Conservation (phyloP, 2,888 invertebrate genomes). For the Cephus spinipes region DNA sequence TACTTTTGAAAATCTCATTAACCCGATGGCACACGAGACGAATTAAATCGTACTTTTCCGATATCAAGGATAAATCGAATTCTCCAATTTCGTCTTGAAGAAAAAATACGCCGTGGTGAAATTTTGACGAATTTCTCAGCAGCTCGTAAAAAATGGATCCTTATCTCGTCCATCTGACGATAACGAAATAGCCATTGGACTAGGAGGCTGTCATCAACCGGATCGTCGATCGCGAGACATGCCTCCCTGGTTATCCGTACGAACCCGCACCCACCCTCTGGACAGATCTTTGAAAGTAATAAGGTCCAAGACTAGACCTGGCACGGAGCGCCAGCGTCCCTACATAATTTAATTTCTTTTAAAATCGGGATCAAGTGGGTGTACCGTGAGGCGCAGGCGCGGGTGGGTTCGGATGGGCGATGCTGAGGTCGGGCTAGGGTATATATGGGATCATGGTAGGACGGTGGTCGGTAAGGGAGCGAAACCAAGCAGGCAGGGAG, state of each 20-base stretch:
- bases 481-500: conserved; percentile 30
- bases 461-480: conserved; percentile 22
- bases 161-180: neutral
- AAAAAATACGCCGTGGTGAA: neutral
- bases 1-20: neutral
- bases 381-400: conserved; percentile 47
- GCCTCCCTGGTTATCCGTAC: neutral
- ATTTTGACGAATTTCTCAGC: neutral
- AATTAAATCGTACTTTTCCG: neutral
- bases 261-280: neutral
- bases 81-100: too few relatives aligned
- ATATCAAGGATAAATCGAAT: neutral
- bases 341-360: conserved; percentile 55
- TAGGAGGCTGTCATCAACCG: too few relatives aligned
- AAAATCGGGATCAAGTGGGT: conserved; percentile 52
- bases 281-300: neutral
- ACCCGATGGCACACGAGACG: neutral
- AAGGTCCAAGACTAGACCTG: conserved; percentile 3
- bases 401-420: conserved; percentile 35
- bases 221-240: neutral
- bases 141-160: neutral
- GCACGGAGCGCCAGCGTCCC: conserved; percentile 43
- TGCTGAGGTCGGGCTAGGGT: conserved; percentile 26
- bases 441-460: neutral
- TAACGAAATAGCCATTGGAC: neutral